A percentile compares a stretch with the other conserved stretches of the same genome.
These are phyloP conservation scores for Hypocryptadius cinnamomeus DNA, from an alignment of 2,113 vertebrate species.

Conservation along the genomic window DNA sequence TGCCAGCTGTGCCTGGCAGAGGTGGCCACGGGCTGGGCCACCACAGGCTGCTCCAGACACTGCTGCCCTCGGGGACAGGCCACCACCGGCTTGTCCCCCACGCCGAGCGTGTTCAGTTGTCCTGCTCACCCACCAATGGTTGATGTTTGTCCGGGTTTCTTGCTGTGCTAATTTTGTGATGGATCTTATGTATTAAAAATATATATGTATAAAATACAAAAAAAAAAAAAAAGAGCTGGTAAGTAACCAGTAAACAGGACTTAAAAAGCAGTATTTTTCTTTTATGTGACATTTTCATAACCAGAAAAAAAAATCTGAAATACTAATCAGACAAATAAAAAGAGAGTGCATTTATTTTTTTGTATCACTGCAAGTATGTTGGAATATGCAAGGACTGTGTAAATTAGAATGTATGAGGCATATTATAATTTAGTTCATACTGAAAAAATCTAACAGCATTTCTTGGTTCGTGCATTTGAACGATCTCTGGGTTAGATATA, in stretches of 20 bases:
- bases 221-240: constrained; percentile 37
- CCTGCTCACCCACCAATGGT: constrained; percentile 54
- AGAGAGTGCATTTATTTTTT: constrained; percentile 80
- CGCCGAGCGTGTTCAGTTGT: neutral
- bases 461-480: constrained; percentile 78
- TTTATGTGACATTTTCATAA: constrained; percentile 76
- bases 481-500: constrained; percentile 79
- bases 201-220: constrained; percentile 68
- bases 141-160: constrained; percentile 66
- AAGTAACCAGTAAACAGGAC: constrained; percentile 65
- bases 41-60: rapidly evolving
- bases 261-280: constrained; percentile 80
- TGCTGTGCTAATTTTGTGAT: constrained; percentile 70
- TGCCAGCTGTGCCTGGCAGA: neutral
- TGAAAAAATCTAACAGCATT: constrained; percentile 76
- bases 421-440: constrained; percentile 86
- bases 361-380: constrained; percentile 84
- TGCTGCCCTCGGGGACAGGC: neutral
- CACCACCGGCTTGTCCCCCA: neutral
- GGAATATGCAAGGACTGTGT: constrained; percentile 91
- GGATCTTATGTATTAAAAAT: constrained; percentile 75
- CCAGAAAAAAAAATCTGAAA: constrained; percentile 62
- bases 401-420: constrained; percentile 91
- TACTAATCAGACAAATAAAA: constrained; percentile 70
- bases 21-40: neutral